A percentile compares a stretch with the other conserved stretches of the same genome.
phyloP scores from a whole-genome alignment of 1,140 invertebrate species.

The Gonioctena quinquepunctata region DNA sequence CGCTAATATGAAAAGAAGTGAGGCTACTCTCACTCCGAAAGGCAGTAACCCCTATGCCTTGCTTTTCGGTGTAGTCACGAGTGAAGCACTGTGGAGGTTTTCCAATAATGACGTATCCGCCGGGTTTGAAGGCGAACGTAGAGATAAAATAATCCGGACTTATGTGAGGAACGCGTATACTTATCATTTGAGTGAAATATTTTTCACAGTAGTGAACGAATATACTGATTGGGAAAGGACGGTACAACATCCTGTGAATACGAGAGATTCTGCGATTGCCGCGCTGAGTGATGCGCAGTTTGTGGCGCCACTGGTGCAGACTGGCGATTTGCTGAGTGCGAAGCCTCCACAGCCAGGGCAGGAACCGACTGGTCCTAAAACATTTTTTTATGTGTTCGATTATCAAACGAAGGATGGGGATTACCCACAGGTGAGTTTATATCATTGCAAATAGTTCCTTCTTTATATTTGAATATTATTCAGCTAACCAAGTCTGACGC shows the following conservation, averaged over 20 bases:
- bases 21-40: conserved; percentile 54
- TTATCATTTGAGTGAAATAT: conserved; percentile 95
- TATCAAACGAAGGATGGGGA: conserved; percentile 91
- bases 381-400: conserved; percentile 92
- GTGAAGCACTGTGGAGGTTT: conserved; percentile 81
- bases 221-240: conserved; percentile 97
- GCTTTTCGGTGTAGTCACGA: conserved; percentile 82
- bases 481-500: no score
- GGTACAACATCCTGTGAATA: conserved; percentile 87
- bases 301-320: conserved; percentile 82
- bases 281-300: conserved; percentile 92
- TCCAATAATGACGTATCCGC: conserved; percentile 80
- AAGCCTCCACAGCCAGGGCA: conserved; percentile 56
- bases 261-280: conserved; percentile 88
- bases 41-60: conserved; percentile 70
- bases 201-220: conserved; percentile 94
- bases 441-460: no score
- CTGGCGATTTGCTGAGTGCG: conserved; percentile 75
- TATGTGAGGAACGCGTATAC: conserved; percentile 92
- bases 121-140: conserved; percentile 87
- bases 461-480: no score
- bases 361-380: conserved; percentile 64
- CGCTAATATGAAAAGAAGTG: conserved; percentile 65
- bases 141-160: conserved; percentile 90
- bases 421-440: conserved; percentile 76